These are phyloP conservation scores for Machimus atricapillus DNA, from an alignment of 2,888 invertebrate genomes.

Conservation along the genomic window DNA sequence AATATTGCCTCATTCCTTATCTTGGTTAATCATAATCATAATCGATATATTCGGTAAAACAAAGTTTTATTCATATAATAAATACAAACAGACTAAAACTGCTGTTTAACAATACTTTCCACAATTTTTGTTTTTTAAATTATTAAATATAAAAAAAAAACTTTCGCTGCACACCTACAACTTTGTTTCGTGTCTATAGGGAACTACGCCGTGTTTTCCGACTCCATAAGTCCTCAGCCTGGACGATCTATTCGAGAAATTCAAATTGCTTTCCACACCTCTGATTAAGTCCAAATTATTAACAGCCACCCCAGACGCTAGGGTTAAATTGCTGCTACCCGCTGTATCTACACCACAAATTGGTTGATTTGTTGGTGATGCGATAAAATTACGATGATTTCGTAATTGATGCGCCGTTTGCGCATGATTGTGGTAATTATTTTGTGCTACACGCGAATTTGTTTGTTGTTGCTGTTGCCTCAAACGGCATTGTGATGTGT, in stretches of 20 bases:
- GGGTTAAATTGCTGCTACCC: slow-evolving; percentile 8
- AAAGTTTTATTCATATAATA: slow-evolving; percentile 9
- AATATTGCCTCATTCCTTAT: too few species aligned
- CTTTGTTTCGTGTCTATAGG: slow-evolving; percentile 52
- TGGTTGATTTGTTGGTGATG: slow-evolving; percentile 4
- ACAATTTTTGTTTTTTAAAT: neutral
- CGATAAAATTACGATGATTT: slow-evolving; percentile 1
- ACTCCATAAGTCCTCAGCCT: slow-evolving; percentile 50
- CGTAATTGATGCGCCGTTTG: slow-evolving; percentile 45
- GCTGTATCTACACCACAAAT: neutral
- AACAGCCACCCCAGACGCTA: slow-evolving; percentile 48
- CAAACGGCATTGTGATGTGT: slow-evolving; percentile 56
- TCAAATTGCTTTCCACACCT: slow-evolving; percentile 49
- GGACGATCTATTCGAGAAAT: slow-evolving; percentile 49
- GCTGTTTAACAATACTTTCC: slow-evolving; percentile 29
- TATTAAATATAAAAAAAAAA: slow-evolving; percentile 13
- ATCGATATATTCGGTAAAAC: neutral
- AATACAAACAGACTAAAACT: slow-evolving; percentile 25
- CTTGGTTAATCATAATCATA: too few species aligned
- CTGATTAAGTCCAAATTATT: slow-evolving; percentile 53
- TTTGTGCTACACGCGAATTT: slow-evolving; percentile 46
- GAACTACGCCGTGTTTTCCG: slow-evolving; percentile 50
- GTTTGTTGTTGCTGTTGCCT: slow-evolving; percentile 43
- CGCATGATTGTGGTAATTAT: slow-evolving; percentile 48
- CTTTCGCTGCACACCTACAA: slow-evolving; percentile 45